Evolutionary conservation across 2,888 invertebrate genomes (phyloP), one percentile per base, ranked within the genome.

Genomic region (Panorpa germanica): DNA sequence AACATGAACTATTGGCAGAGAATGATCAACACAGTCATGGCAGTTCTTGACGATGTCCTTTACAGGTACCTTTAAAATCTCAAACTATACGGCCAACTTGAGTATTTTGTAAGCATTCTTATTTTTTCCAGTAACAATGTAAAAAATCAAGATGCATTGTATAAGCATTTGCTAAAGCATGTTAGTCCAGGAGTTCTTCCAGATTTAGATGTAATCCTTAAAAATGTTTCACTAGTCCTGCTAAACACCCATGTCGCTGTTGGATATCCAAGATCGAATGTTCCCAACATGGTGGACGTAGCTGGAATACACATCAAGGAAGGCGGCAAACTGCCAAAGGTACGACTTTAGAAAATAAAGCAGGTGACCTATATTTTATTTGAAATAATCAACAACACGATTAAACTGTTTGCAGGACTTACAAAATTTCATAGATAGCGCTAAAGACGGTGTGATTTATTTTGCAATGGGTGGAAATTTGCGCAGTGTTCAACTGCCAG

Each of bases 381-480:
- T n/a, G n/a, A n/a, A n/a, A n/a, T n/a, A n/a, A n/a, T n/a, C n/a
- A n/a, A n/a, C n/a, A n/a, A n/a, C n/a, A n/a, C n/a, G n/a, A n/a
- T n/a, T n/a, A n/a, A n/a, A n/a, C n/a, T n/a, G n/a, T n/a, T n/a
- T n/a, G n/a, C 22, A 43, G 40, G 48, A 55, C 18, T 44, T 58
- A 6, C 43, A 53, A 31, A 38, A 43, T 11, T 57, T 55, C 25
- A 40, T 61, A 4, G 49, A 53, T 18, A 46, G 43, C 1, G 50
- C 59, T 4, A 36, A 42, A 17, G 41, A 60, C 34, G 61, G 61
- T 2, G 57, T 50, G 3, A 48, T 61, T 12, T 54, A 55, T 36
- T 59, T 60, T 34, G 54, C 58, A 2, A 47, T 63, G 49, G 62
- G 62, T 9, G 49, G 53, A 3, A 52, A 50, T 29, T 13, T 54